phyloP scores from a whole-genome alignment of 2,113 vertebrate genomes.

The Istiophorus platypterus region DNA sequence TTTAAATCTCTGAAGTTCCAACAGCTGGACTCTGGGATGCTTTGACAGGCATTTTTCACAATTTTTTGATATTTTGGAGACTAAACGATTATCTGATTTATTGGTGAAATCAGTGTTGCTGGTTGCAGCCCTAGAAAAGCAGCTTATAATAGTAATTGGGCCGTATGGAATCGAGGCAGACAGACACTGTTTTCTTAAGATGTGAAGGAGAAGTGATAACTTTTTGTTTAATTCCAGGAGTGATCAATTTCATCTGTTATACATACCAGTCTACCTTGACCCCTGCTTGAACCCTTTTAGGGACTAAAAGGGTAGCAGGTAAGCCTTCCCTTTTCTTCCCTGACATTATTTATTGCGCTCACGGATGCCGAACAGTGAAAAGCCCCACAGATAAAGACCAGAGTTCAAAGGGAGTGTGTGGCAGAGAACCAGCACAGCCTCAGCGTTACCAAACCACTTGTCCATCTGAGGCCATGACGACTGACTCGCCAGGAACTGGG shows the following conservation, averaged over 20 bases:
- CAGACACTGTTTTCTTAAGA: not conserved
- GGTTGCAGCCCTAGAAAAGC: not conserved
- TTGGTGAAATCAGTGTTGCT: too few relatives aligned
- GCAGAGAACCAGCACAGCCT: conserved; percentile 25
- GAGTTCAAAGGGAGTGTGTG: conserved; percentile 19
- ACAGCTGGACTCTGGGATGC: too few relatives aligned
- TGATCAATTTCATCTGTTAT: not conserved
- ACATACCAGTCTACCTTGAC: conserved; percentile 1
- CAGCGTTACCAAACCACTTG: conserved; percentile 27
- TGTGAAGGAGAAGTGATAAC: not conserved
- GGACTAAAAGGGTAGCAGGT: not conserved
- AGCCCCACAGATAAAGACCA: conserved; percentile 43
- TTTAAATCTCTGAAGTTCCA: too few relatives aligned
- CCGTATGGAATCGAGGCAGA: not conserved
- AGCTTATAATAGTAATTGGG: not conserved
- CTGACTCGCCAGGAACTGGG: conserved; percentile 9
- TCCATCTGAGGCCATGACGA: conserved; percentile 23
- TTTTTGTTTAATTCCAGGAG: not conserved
- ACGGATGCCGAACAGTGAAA: conserved; percentile 21
- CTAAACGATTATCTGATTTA: too few relatives aligned
- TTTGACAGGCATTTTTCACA: too few relatives aligned
- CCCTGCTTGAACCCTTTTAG: conserved; percentile 31
- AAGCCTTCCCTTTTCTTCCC: conserved; percentile 17
- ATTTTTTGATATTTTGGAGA: too few relatives aligned
- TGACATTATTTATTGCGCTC: conserved; percentile 22